phyloP scores from a whole-genome alignment of 2,113 vertebrate species.

The Apaloderma vittatum region DNA sequence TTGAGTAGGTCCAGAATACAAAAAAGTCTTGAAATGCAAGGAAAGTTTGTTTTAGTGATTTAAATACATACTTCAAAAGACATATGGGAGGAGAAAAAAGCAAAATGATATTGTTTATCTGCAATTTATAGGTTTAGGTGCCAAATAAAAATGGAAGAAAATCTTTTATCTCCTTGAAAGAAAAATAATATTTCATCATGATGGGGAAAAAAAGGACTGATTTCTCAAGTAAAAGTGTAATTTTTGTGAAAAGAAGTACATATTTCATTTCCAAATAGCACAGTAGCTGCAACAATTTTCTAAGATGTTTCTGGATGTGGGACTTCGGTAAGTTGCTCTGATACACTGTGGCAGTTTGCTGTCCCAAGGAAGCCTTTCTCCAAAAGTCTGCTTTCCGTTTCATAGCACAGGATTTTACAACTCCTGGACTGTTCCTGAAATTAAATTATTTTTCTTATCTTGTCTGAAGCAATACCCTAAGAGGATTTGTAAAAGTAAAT shows the following conservation, averaged over 20 bases:
- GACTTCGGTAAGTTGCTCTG: not conserved
- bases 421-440: conserved; percentile 35
- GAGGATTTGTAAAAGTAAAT: conserved; percentile 56
- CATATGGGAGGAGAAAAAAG: not conserved
- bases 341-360: not conserved
- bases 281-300: not conserved
- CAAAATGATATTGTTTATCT: not conserved
- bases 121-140: not conserved
- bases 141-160: not conserved
- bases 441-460: conserved; percentile 65
- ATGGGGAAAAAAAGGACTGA: not conserved
- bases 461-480: conserved; percentile 21
- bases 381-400: conserved; percentile 3
- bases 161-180: not conserved
- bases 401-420: not conserved
- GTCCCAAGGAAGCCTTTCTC: not conserved
- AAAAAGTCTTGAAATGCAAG: not conserved
- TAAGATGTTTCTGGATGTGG: not conserved
- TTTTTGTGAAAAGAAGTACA: not conserved
- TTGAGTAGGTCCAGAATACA: not conserved
- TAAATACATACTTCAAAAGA: not conserved
- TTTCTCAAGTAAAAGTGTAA: not conserved
- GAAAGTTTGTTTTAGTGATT: not conserved
- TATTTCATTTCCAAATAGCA: not conserved
- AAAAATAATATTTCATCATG: not conserved